These are phyloP conservation scores for Pseudopodoces humilis DNA, from an alignment of 2,113 vertebrate genomes.

Conservation along the genomic window DNA sequence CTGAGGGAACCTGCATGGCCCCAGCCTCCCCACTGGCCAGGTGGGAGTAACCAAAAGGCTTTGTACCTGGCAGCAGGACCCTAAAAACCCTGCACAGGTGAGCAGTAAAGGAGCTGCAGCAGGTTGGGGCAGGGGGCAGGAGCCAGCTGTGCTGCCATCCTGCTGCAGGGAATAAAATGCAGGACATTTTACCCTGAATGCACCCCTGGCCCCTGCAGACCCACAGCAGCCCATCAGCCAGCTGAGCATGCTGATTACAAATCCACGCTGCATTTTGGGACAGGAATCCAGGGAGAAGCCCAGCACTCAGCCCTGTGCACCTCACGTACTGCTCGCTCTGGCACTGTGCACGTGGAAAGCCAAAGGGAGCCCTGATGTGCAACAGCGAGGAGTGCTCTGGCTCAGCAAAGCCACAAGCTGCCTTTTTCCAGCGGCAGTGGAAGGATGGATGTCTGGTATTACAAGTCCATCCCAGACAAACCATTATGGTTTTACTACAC, in stretches of 20 bases:
- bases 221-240: rapidly evolving
- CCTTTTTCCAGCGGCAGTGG: background rate
- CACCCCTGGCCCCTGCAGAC: background rate
- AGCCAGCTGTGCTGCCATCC: background rate
- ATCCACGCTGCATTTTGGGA: background rate
- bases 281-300: background rate
- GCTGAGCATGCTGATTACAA: background rate
- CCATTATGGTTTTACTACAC: background rate
- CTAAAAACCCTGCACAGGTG: background rate
- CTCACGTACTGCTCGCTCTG: rapidly evolving
- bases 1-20: background rate
- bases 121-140: background rate
- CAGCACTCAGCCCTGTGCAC: background rate
- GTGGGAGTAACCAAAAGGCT: rapidly evolving
- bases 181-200: rapidly evolving
- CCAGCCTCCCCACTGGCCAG: background rate
- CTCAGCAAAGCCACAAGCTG: background rate
- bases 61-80: background rate
- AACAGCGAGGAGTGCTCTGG: background rate
- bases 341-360: rapidly evolving
- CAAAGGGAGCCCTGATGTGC: rapidly evolving
- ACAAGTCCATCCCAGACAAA: background rate
- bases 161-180: background rate
- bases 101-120: rapidly evolving
- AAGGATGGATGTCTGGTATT: background rate